Conservation (phyloP, 2,888 invertebrate species). For the Plagodis dolabraria region DNA sequence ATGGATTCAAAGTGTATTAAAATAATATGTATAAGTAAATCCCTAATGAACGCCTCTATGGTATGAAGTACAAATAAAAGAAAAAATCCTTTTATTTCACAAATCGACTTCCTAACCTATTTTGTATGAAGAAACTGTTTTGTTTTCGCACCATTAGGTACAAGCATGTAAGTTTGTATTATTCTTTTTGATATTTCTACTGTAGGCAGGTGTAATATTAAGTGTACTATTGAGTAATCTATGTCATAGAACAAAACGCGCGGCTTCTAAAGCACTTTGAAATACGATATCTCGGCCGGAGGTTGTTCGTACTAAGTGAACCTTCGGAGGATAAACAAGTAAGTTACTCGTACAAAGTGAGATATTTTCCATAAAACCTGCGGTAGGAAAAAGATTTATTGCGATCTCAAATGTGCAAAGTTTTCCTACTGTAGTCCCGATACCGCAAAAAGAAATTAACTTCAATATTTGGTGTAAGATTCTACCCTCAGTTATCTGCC, state of each 20-base stretch:
- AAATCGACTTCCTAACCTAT: no score
- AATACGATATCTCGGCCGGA: conserved; percentile 25
- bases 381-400: conserved; percentile 27
- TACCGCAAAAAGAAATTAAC: conserved; percentile 20
- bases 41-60: no score
- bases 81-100: no score
- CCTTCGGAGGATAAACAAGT: conserved; percentile 22
- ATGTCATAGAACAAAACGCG: not conserved
- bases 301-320: conserved; percentile 15
- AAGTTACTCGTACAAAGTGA: conserved; percentile 24
- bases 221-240: no score
- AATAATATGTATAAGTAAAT: no score
- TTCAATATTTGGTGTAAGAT: conserved; percentile 20
- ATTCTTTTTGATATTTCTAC: no score
- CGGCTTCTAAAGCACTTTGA: conserved; percentile 29
- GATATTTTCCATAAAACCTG: conserved; percentile 22
- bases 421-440: conserved; percentile 25
- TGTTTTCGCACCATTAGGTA: no score
- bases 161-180: no score
- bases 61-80: no score
- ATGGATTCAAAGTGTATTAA: no score
- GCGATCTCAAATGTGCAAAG: conserved; percentile 21
- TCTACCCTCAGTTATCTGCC: conserved; percentile 12
- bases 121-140: no score
- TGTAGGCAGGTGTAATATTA: no score